A percentile compares a stretch with the other conserved stretches of the same genome.
Conservation (phyloP, 2,113 vertebrate species). For the Camelus dromedarius region DNA sequence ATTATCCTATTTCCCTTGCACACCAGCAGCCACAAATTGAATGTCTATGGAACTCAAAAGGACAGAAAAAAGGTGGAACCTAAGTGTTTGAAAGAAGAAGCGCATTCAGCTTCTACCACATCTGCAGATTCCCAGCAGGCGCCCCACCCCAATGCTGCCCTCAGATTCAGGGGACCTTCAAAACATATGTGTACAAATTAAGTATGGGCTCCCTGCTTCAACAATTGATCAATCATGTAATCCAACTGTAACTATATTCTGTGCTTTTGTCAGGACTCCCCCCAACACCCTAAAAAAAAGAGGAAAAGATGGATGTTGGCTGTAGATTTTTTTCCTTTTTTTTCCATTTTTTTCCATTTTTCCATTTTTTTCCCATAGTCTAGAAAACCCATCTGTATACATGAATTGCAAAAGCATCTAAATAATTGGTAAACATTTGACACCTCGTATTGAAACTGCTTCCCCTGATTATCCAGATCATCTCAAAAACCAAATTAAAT, state of each 20-base stretch:
- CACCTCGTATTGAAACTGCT: neutral
- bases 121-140: neutral
- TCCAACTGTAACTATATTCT: neutral
- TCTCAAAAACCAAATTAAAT: slow-evolving; percentile 25
- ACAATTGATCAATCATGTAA: neutral
- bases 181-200: neutral
- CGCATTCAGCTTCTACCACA: neutral
- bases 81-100: neutral
- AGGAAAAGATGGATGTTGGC: neutral
- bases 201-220: neutral
- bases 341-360: too few species aligned
- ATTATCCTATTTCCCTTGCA: neutral
- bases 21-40: neutral
- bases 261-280: neutral
- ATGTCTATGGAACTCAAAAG: neutral
- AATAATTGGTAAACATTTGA: neutral
- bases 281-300: neutral
- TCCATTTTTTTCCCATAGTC: too few species aligned
- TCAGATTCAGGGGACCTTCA: neutral
- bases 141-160: neutral
- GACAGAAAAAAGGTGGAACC: neutral
- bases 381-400: neutral
- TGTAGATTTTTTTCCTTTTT: neutral
- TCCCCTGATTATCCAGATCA: neutral
- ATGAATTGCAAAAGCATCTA: neutral